Evolutionary conservation across 1,140 invertebrate genomes (phyloP), one percentile per base, ranked within the genome.

Genomic region (Drosophila lacertosa): DNA sequence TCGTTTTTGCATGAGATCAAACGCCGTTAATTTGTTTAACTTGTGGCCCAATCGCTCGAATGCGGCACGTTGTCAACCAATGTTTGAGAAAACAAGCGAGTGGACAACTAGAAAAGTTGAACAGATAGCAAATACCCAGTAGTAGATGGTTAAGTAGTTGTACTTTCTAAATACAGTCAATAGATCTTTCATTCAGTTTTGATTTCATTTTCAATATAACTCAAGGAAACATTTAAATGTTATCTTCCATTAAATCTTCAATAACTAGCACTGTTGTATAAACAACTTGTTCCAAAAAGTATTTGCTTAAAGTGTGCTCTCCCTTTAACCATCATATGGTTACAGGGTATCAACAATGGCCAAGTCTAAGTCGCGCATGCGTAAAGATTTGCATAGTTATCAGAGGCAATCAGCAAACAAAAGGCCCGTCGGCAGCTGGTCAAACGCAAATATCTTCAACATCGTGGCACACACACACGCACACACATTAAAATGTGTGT

Each of bases 11-110:
- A 60, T 67, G 2, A 71, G 71, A 78, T 79, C 78, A 84, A 79
- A 83, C 77, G 66, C 58, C 40, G 65, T 64, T 84, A 84, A 83
- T 83, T 84, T 84, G 81, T 76, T 83, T 83, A 67, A 62, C 76
- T 76, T 84, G 79, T 65, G 54, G 71, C 37, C 26, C 10, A 62
- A 60, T 33, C 6, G 18, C 24, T 35, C 16, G n/a, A 22, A 29
- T 24, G 29, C 5, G 44, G 18, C 42, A 42, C 57, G 42, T 60
- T 48, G 57, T 40, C 51, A 48, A 51, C 33, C 6, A 15, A 40
- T 35, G 10, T 47, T 45, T 33, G 55, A 40, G 40, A 45, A 44
- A 10, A 48, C 18, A 29, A 55, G 11, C n/a, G n/a, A 9, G 33
- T 3, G 3, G 10, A 44, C n/a, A 20, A 45, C 22, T 18, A 29